Conservation (phyloP, 2,113 vertebrate genomes). For the Pollimyrus isidori region DNA sequence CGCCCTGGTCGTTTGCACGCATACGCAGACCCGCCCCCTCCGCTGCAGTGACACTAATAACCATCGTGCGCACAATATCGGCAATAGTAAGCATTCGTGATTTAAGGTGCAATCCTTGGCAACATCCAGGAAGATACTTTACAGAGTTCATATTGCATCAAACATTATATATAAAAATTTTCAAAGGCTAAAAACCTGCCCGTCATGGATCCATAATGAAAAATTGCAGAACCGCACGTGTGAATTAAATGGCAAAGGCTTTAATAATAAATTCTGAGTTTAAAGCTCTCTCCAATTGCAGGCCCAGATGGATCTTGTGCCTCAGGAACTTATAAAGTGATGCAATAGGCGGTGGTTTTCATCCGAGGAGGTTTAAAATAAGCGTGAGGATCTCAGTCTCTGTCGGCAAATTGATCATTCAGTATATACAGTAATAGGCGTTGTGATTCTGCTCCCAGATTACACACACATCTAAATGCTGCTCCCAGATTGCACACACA, state of each 20-base stretch:
- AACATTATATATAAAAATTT: neutral
- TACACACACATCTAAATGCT: neutral
- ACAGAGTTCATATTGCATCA: neutral
- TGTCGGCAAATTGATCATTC: neutral
- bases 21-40: neutral
- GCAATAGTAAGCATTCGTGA: neutral
- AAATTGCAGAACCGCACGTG: neutral
- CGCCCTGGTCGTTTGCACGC: neutral
- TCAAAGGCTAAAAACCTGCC: neutral
- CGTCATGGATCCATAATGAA: neutral
- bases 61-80: neutral
- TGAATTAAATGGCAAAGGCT: neutral
- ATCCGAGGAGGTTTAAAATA: neutral
- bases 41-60: neutral
- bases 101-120: neutral
- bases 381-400: neutral
- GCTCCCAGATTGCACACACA: neutral
- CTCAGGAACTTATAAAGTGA: no score
- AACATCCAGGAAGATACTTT: neutral
- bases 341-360: no score
- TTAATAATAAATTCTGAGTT: neutral
- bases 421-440: neutral
- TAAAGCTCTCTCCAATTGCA: neutral
- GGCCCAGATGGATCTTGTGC: neutral
- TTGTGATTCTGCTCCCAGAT: neutral